These are phyloP conservation scores for Oryctes rhinoceros DNA, from an alignment of 1,140 invertebrate species.

Conservation along the genomic window DNA sequence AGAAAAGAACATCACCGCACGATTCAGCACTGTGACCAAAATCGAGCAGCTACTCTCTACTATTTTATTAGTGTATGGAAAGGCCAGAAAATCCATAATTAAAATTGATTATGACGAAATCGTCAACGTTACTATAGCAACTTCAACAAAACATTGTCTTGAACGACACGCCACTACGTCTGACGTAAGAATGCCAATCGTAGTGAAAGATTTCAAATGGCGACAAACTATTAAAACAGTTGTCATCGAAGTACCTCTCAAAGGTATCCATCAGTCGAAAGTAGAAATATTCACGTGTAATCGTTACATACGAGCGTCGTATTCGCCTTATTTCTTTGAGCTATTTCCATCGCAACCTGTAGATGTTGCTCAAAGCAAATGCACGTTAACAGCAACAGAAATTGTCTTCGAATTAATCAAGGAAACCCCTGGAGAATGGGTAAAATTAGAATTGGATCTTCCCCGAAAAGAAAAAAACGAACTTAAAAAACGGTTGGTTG, in stretches of 20 bases:
- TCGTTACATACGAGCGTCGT: slow-evolving; percentile 73
- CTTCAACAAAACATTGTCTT: neutral
- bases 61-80: too few species aligned
- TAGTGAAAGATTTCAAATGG: slow-evolving; percentile 76
- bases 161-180: neutral
- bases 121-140: neutral
- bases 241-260: slow-evolving; percentile 68
- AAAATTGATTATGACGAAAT: neutral
- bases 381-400: slow-evolving; percentile 65
- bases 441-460: slow-evolving; percentile 64
- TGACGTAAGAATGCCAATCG: slow-evolving; percentile 69
- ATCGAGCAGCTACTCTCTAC: slow-evolving; percentile 49
- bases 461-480: slow-evolving; percentile 66
- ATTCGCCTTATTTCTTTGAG: slow-evolving; percentile 73
- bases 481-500: slow-evolving; percentile 64
- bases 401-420: slow-evolving; percentile 71
- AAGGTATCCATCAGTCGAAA: slow-evolving; percentile 63
- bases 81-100: too few species aligned
- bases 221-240: slow-evolving; percentile 68
- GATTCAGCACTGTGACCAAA: too few species aligned
- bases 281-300: slow-evolving; percentile 71
- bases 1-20: slow-evolving; percentile 46
- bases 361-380: slow-evolving; percentile 66
- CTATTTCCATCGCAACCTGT: slow-evolving; percentile 69
- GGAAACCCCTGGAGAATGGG: slow-evolving; percentile 66